These are phyloP conservation scores for Lepidonotus clava DNA, from an alignment of 2,888 invertebrate species.

Conservation along the genomic window DNA sequence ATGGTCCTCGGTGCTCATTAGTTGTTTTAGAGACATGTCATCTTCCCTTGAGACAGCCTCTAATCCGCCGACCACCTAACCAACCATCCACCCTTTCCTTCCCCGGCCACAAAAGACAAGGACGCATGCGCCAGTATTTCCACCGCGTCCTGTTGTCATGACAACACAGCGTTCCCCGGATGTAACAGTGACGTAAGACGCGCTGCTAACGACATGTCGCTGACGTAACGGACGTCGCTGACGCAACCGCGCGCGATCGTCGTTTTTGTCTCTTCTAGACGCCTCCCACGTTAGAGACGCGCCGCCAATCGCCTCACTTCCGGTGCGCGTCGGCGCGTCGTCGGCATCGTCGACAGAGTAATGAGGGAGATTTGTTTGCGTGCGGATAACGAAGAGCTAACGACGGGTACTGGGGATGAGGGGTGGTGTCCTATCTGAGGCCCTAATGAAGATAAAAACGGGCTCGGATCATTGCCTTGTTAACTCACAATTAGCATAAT, in stretches of 20 bases:
- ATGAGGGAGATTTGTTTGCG: not conserved
- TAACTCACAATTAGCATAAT: not conserved
- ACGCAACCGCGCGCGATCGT: too few species aligned
- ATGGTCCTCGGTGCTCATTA: too few species aligned
- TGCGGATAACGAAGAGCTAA: not conserved
- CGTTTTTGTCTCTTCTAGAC: slow-evolving; percentile 8
- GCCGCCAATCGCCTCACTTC: not conserved
- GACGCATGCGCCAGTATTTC: too few species aligned
- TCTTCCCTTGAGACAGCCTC: too few species aligned
- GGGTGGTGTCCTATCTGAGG: slow-evolving; percentile 20
- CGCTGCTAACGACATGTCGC: not conserved
- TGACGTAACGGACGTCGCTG: slow-evolving; percentile 26
- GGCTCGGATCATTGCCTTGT: not conserved
- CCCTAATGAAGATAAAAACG: slow-evolving; percentile 48
- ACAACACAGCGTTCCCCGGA: not conserved
- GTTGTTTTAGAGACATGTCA: too few species aligned
- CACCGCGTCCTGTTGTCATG: not conserved
- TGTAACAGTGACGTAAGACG: not conserved
- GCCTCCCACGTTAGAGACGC: too few species aligned
- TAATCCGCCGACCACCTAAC: too few species aligned
- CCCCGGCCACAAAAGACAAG: too few species aligned
- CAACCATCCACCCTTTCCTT: too few species aligned
- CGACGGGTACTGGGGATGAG: not conserved
- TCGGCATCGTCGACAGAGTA: not conserved
- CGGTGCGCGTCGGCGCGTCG: not conserved